Base-by-base conservation (phyloP, 2,113 vertebrate genomes). In the Bothrops jararaca region DNA sequence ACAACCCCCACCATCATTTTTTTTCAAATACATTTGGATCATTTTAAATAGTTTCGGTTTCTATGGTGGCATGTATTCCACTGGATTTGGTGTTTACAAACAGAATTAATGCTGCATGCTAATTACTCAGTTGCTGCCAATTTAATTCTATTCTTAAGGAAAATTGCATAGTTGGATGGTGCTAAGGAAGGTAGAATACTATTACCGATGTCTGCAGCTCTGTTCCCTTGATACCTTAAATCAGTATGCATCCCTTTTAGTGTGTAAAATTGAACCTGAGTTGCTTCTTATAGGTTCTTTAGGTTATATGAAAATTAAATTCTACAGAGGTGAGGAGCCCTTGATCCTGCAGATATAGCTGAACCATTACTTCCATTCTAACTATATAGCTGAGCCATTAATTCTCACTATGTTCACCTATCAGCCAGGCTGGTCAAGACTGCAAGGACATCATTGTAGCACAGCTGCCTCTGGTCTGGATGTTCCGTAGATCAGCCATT, bases 61-160 rank as follows among this genome's bases (percentile, higher is more conserved):
- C 45, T 48, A 20, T 9, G 1, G 12, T 45, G 57, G 12, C 42
- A 8, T 86, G 34, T 54, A 10, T 0, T 4, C 89, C 89, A 86
- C 54, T 90, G 24, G 0, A 5, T 9, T 0, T 0, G 3, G 64
- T 0, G 20, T 48, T 93, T 18, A 0, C 85, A 57, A 60, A 13
- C 48, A 22, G 91, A 57, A 87, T 45, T 74, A 15, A 90, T 0
- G 22, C 92, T 89, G 58, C 87, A 92, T 48, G 92, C 86, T 69
- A 57, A 9, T 0, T 56, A 10, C 0, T 52, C 23, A 0, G 0
- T 52, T 13, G 50, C 18, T 85, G 15, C 42, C 89, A 26, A 7
- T 26, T 85, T 91, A 0, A 69, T 87, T 93, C n/a, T 91, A 89
- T 23, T 69, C 92, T 52, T 26, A 0, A 0, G 91, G 39, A 1